These are phyloP conservation scores for Sebastes trivittatus DNA, from an alignment of 2,797 vertebrate genomes.

Conservation along the genomic window DNA sequence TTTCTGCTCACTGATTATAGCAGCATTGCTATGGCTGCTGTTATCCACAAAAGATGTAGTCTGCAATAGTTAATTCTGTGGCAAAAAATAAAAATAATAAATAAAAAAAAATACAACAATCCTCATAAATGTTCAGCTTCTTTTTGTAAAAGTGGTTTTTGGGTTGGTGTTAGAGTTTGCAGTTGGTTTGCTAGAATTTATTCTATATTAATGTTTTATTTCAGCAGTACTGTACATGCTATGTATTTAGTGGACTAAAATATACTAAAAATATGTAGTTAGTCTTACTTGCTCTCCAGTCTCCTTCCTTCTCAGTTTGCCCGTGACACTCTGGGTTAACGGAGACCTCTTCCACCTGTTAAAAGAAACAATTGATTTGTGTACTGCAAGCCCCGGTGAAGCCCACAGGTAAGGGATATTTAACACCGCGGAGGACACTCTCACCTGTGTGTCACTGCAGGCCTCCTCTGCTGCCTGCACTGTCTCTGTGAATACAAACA, in stretches of 20 bases:
- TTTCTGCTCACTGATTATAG: neutral
- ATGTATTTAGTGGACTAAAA: neutral
- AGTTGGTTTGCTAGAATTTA: neutral
- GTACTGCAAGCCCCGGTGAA: constrained; percentile 45
- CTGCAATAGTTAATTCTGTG: neutral
- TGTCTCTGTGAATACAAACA: neutral
- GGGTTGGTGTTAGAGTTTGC: neutral
- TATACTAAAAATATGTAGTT: neutral
- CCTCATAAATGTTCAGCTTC: neutral
- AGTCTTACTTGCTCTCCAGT: neutral
- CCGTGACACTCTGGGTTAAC: neutral
- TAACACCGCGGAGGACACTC: constrained; percentile 58
- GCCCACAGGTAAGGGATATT: constrained; percentile 70
- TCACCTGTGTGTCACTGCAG: constrained; percentile 54
- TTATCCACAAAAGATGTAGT: neutral
- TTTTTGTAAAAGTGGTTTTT: neutral
- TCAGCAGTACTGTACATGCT: neutral
- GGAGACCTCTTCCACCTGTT: constrained; percentile 8
- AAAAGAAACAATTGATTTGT: constrained; percentile 38
- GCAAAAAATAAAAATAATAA: neutral
- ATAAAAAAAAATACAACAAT: neutral
- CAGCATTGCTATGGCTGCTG: neutral
- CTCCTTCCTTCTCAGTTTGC: neutral
- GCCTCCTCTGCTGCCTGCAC: neutral
- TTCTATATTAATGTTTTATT: neutral